phyloP scores from a whole-genome alignment of 1,140 invertebrate species.

The Rhagoletis pomonella region DNA sequence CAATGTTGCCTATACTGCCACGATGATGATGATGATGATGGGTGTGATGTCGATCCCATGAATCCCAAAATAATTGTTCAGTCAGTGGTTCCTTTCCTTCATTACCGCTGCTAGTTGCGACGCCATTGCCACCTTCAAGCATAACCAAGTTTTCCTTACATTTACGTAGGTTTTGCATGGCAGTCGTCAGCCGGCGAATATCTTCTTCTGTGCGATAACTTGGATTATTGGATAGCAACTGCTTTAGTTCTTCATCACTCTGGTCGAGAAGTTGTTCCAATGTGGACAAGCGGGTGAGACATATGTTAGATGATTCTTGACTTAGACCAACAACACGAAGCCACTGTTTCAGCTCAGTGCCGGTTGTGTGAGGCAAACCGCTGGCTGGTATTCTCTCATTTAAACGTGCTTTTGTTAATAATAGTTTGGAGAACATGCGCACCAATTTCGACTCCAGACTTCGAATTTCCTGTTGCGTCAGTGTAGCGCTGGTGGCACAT shows the following conservation, averaged over 20 bases:
- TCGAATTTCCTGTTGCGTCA: conserved; percentile 96
- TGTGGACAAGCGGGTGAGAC: conserved; percentile 79
- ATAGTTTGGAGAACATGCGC: conserved; percentile 92
- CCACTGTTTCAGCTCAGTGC: conserved; percentile 87
- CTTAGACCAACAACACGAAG: conserved; percentile 84
- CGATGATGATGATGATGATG: conserved; percentile 63
- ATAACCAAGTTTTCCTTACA: conserved; percentile 67
- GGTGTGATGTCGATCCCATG: conserved; percentile 84
- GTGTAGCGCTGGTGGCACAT: conserved; percentile 92
- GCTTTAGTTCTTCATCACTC: conserved; percentile 87
- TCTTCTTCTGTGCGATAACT: conserved; percentile 87
- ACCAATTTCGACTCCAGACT: conserved; percentile 95
- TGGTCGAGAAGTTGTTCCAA: conserved; percentile 89
- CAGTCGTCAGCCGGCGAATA: conserved; percentile 84
- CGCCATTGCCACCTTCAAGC: conserved; percentile 39
- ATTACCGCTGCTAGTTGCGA: conserved; percentile 3
- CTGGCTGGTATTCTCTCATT: conserved; percentile 76
- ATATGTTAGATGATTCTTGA: conserved; percentile 73
- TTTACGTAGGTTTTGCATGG: conserved; percentile 87
- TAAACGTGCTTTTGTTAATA: conserved; percentile 88
- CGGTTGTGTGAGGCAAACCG: conserved; percentile 78
- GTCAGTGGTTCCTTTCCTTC: conserved; percentile 71
- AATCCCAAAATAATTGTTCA: conserved; percentile 91
- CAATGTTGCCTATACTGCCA: conserved; percentile 68
- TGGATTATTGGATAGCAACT: conserved; percentile 80